phyloP scores from a whole-genome alignment of 2,888 invertebrate genomes.

The Helleia helle region DNA sequence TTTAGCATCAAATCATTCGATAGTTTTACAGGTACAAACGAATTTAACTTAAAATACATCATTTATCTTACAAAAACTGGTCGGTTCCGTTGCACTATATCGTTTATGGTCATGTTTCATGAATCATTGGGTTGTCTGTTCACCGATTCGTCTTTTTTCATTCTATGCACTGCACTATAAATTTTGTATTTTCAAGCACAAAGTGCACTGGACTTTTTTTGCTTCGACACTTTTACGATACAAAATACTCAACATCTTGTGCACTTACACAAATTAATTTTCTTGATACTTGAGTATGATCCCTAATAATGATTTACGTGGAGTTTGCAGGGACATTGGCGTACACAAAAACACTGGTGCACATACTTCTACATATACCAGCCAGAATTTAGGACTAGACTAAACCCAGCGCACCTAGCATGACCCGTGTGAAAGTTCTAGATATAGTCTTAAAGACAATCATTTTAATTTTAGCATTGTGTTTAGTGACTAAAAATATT shows the following conservation, averaged over 20 bases:
- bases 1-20: not conserved
- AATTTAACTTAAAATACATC: not conserved
- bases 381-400: slow-evolving; percentile 47
- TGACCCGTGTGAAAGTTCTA: slow-evolving; percentile 26
- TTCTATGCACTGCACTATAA: slow-evolving; percentile 67
- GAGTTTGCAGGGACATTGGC: slow-evolving; percentile 33
- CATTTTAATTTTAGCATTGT: slow-evolving; percentile 5
- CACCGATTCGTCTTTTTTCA: slow-evolving; percentile 49
- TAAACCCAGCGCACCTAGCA: slow-evolving; percentile 54
- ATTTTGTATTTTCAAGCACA: slow-evolving; percentile 63
- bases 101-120: slow-evolving; percentile 35
- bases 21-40: not conserved
- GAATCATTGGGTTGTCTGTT: slow-evolving; percentile 43
- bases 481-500: not conserved
- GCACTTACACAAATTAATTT: slow-evolving; percentile 43
- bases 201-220: slow-evolving; percentile 44
- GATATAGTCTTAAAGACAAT: slow-evolving; percentile 8
- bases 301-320: too few species aligned
- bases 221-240: slow-evolving; percentile 45
- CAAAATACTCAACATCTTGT: slow-evolving; percentile 42
- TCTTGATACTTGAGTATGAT: too few species aligned
- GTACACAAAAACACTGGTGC: slow-evolving; percentile 57
- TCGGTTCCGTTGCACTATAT: slow-evolving; percentile 38
- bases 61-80: slow-evolving; percentile 21
- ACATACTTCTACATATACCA: slow-evolving; percentile 72